Evolutionary conservation across 2,113 vertebrate genomes (phyloP), one percentile per base, ranked within the genome.

Genomic region (Rattus norvegicus): DNA sequence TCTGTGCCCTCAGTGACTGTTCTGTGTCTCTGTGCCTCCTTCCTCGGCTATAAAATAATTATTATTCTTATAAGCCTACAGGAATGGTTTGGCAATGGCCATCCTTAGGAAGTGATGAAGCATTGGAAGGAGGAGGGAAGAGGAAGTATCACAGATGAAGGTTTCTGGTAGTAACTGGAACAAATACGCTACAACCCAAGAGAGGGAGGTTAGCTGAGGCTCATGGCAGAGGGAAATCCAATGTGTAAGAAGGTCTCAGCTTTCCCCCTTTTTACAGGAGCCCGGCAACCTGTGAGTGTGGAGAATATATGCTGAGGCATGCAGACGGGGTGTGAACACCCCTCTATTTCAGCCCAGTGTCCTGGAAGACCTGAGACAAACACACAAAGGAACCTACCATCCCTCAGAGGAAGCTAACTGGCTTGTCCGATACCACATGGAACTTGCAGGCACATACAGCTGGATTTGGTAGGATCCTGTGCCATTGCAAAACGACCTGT

Each of bases 321-420:
- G 54, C 72, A 17, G 9, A 17, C 77, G 67, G 56, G 7, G 16
- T 63, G 70, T 20, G 76, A 93, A 92, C 95, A 61, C 0, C n/a
- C 30, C 72, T 94, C 90, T 95, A 90, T 92, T 75, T 8, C 86
- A 97, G 97, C 97, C 75, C 63, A 93, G 2, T 8, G 26, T 87
- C 69, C 91, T 39, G 73, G 94, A 65, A 39, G 96, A 96, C 93
- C 30, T 22, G 80, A 97, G 96, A 88, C n/a, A 65, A 2, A 0
- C 12, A 85, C 33, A 70, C 17, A 0, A 73, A 95, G 69, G 67
- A 89, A 92, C 95, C 56, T 22, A 9, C 73, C 89, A 77, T 39
- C 49, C 52, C 6, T 94, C 87, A 33, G 56, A 0, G 10, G 61
- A 36, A 70, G 0, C 1, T 1, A 1, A 75, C 87, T 84, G 52